These are phyloP conservation scores for Pinna nobilis DNA, from an alignment of 1,140 invertebrate species.

Conservation along the genomic window DNA sequence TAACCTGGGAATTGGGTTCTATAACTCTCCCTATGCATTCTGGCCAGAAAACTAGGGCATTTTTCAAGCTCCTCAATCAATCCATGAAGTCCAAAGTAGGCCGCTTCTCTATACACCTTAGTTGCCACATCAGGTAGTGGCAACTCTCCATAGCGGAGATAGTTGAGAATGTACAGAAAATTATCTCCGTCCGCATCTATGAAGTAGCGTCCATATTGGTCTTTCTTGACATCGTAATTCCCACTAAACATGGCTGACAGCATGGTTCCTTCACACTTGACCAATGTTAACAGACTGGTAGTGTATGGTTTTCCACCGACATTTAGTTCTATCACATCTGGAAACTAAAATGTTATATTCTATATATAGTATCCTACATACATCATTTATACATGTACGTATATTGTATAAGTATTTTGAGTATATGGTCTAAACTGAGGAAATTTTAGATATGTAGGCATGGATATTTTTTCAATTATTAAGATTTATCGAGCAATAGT, in stretches of 20 bases:
- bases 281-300: conserved; percentile 65
- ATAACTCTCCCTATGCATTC: conserved; percentile 53
- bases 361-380: too few species aligned
- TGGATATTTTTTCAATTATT: too few species aligned
- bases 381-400: too few species aligned
- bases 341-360: conserved; percentile 62
- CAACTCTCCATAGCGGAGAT: conserved; percentile 58
- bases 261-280: conserved; percentile 66
- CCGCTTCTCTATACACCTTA: conserved; percentile 59
- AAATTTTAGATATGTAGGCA: too few species aligned
- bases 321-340: conserved; percentile 65
- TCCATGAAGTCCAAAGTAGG: conserved; percentile 61
- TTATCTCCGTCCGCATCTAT: conserved; percentile 64
- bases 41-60: conserved; percentile 47
- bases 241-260: conserved; percentile 72
- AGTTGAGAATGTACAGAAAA: conserved; percentile 63
- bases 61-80: conserved; percentile 57
- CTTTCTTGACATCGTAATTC: conserved; percentile 59
- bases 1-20: conserved; percentile 48
- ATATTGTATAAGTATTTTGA: too few species aligned
- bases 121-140: conserved; percentile 48
- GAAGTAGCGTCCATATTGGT: conserved; percentile 69
- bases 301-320: conserved; percentile 67
- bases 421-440: too few species aligned
- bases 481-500: too few species aligned